Evolutionary conservation across 2,797 vertebrate genomes (phyloP).

Genomic region (Mormyrops attenuatus): DNA sequence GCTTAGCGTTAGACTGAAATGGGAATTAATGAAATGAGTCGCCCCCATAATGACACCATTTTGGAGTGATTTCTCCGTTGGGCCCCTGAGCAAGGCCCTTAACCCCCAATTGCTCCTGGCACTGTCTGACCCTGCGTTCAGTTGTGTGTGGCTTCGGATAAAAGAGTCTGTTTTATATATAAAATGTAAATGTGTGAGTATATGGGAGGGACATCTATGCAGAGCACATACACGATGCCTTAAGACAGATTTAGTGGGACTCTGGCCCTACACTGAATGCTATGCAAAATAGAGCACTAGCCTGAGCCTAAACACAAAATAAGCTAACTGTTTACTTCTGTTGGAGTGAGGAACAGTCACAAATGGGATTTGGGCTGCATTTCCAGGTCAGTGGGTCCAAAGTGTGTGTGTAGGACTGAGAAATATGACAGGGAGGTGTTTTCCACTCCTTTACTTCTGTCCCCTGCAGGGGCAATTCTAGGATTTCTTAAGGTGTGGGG

Average conservation of each 20-base stretch:
- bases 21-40: not conserved
- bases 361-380: not conserved
- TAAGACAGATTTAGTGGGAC: not conserved
- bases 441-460: not conserved
- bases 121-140: not conserved
- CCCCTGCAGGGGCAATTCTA: not conserved
- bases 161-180: not conserved
- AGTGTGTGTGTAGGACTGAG: not conserved
- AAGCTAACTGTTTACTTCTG: not conserved
- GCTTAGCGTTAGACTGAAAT: not conserved
- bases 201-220: not conserved
- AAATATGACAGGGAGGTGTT: not conserved
- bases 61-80: not conserved
- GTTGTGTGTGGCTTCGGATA: not conserved
- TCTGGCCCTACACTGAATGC: not conserved
- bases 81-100: not conserved
- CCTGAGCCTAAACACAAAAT: not conserved
- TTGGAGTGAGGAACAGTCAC: not conserved
- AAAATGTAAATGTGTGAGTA: not conserved
- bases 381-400: conserved; percentile 3
- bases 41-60: not conserved
- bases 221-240: not conserved
- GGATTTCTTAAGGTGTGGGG: not conserved
- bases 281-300: not conserved
- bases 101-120: not conserved